Evolutionary conservation across 1,140 invertebrate species (phyloP).

Genomic region (Hydropsyche tenuis): DNA sequence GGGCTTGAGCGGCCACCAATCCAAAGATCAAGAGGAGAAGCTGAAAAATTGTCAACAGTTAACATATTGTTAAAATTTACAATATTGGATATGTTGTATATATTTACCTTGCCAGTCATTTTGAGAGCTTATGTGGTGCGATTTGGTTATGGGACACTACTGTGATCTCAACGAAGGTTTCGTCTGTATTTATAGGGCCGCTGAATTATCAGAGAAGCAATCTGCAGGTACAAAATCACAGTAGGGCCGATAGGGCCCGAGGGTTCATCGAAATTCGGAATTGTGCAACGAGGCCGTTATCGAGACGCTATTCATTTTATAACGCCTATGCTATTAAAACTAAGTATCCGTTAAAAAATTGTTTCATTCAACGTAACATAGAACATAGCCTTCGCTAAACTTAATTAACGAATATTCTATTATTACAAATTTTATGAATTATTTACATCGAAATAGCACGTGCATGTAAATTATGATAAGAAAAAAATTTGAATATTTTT

Average conservation of each 20-base stretch:
- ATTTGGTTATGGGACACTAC: background rate
- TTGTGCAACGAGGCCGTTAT: conserved; percentile 4
- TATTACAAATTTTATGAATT: no score
- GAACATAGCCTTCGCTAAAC: no score
- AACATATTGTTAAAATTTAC: no score
- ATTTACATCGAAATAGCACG: no score
- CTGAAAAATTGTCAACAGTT: conserved; percentile 24
- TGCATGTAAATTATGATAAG: no score
- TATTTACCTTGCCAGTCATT: conserved; percentile 32
- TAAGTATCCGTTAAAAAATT: background rate
- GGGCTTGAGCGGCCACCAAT: conserved; percentile 58
- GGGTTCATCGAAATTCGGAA: conserved; percentile 23
- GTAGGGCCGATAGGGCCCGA: conserved; percentile 10
- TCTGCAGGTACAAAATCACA: background rate
- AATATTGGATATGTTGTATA: background rate
- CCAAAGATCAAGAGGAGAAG: conserved; percentile 55
- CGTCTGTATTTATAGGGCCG: conserved; percentile 31
- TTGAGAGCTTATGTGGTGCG: conserved; percentile 11
- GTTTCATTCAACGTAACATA: no score
- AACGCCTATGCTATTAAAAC: background rate
- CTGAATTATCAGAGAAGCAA: conserved; percentile 21
- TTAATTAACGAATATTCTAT: no score
- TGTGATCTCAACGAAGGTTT: conserved; percentile 25
- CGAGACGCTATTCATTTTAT: conserved; percentile 20
- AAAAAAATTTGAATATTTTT: no score